phyloP scores from a whole-genome alignment of 2,888 invertebrate species.

The Drosophila melanosoma region DNA sequence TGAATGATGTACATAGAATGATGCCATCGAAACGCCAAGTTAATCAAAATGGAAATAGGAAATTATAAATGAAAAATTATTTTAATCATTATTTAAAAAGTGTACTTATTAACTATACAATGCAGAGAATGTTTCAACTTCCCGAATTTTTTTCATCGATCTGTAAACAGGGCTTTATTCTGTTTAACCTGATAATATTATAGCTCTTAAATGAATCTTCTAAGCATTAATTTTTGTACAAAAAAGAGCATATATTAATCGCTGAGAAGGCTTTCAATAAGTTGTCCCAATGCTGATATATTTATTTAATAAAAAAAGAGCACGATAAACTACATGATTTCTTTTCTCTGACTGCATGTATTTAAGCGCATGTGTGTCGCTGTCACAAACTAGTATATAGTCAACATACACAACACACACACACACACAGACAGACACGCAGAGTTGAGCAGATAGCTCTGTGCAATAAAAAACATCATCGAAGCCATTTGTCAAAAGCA shows the following conservation, averaged over 20 bases:
- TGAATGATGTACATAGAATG: too few relatives aligned
- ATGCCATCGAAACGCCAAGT: not conserved
- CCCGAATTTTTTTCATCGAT: not conserved
- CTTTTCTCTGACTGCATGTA: conserved; percentile 12
- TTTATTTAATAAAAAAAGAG: not conserved
- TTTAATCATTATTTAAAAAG: not conserved
- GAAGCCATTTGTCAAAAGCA: conserved; percentile 78
- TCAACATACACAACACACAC: conserved; percentile 40
- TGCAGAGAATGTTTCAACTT: not conserved
- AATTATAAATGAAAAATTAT: not conserved
- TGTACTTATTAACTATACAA: not conserved
- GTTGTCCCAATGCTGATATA: not conserved
- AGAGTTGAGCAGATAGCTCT: conserved; percentile 61
- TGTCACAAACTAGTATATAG: conserved; percentile 51
- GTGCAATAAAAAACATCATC: conserved; percentile 78
- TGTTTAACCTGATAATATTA: not conserved
- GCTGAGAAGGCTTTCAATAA: not conserved
- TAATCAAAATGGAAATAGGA: not conserved
- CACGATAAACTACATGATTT: not conserved
- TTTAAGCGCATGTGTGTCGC: conserved; percentile 10
- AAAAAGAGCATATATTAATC: not conserved
- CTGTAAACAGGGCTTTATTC: not conserved
- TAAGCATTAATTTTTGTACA: accelerated
- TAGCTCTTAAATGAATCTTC: not conserved
- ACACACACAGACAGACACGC: conserved; percentile 18